These are phyloP conservation scores for Itoplectis maculator DNA, from an alignment of 2,888 invertebrate genomes.

Conservation along the genomic window DNA sequence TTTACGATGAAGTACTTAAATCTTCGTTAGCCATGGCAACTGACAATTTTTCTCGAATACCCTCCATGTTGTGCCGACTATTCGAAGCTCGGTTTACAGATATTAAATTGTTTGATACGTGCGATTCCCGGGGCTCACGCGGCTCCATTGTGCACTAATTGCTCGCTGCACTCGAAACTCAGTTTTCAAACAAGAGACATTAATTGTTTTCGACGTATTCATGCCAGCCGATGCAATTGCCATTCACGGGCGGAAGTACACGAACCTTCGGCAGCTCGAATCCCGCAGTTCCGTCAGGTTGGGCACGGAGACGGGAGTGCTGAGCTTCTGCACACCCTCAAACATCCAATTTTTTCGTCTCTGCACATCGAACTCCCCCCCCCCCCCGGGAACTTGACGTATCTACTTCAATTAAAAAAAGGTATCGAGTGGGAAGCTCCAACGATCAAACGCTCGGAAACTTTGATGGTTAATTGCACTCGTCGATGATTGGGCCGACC, in stretches of 20 bases:
- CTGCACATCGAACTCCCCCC: neutral
- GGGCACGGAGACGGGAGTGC: neutral
- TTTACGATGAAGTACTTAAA: no score
- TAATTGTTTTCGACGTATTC: neutral
- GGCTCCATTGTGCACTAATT: neutral
- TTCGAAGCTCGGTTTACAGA: neutral
- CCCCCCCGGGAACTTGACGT: neutral
- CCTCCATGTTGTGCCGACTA: neutral
- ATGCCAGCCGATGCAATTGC: neutral
- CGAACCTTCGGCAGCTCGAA: neutral
- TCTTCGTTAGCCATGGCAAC: no score
- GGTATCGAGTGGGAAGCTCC: neutral
- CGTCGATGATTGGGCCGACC: neutral
- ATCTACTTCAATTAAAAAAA: conserved; percentile 10
- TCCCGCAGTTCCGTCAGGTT: neutral
- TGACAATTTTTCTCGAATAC: no score
- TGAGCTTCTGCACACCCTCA: neutral
- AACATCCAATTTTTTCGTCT: neutral
- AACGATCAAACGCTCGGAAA: neutral
- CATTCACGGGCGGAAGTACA: neutral
- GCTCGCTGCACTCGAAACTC: neutral
- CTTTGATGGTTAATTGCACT: neutral
- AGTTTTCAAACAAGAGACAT: neutral
- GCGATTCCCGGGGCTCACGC: neutral
- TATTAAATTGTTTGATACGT: neutral